phyloP scores from a whole-genome alignment of 2,888 invertebrate genomes.

The Ethmia dodecea region DNA sequence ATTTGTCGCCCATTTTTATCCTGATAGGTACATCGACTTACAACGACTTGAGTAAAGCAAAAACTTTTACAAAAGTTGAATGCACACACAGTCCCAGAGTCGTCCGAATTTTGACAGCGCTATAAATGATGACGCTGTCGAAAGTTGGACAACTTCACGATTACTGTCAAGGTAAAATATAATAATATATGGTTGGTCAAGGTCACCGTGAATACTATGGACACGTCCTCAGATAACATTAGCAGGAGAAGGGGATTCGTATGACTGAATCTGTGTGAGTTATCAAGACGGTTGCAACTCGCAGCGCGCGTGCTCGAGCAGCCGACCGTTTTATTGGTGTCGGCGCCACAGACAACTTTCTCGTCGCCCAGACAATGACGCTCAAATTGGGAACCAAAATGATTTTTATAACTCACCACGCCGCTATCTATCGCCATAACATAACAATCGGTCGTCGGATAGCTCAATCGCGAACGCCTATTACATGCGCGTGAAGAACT shows the following conservation, averaged over 20 bases:
- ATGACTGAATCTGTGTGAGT: slow-evolving; percentile 45
- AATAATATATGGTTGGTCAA: too few relatives aligned
- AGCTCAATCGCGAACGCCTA: slow-evolving; percentile 51
- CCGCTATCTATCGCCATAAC: slow-evolving; percentile 24
- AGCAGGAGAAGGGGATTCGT: slow-evolving; percentile 33
- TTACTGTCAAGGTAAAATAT: too few relatives aligned
- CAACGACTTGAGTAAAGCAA: too few relatives aligned
- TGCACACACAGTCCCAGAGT: too few relatives aligned
- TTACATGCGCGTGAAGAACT: slow-evolving; percentile 45
- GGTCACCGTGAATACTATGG: slow-evolving; percentile 30
- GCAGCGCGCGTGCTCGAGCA: slow-evolving; percentile 47
- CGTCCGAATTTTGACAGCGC: too few relatives aligned
- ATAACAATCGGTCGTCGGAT: slow-evolving; percentile 41
- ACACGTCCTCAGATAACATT: too few relatives aligned
- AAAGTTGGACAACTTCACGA: too few relatives aligned
- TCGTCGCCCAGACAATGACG: slow-evolving; percentile 68
- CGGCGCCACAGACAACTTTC: slow-evolving; percentile 74
- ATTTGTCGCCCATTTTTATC: slow-evolving; percentile 55
- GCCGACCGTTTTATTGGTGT: slow-evolving; percentile 66
- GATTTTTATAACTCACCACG: slow-evolving; percentile 58
- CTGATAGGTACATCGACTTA: too few relatives aligned
- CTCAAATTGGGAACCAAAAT: slow-evolving; percentile 71
- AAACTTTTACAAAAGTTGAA: too few relatives aligned
- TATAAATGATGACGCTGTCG: too few relatives aligned
- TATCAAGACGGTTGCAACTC: slow-evolving; percentile 35